Base-by-base conservation (phyloP, 2,888 invertebrate genomes). In the Archips xylosteana region DNA sequence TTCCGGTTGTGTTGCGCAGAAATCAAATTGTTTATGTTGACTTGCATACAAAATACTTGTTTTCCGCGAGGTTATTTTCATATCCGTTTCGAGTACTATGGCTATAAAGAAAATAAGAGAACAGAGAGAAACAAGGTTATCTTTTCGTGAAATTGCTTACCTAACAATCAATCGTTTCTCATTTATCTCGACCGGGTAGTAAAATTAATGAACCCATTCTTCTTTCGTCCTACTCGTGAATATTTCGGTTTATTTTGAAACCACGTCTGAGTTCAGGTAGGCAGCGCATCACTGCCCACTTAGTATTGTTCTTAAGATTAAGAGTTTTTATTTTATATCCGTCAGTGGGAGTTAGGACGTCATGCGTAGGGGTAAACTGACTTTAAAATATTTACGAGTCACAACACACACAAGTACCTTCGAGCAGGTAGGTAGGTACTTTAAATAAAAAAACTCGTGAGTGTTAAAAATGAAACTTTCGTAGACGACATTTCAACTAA, bases 271-370 rank as follows among this genome's bases (percentile, higher is more conserved):
- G 34, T 67, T 64, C 54, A 59, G 49, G 71, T 65, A 59, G 71
- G 59, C 45, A 63, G 39, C 59, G 6, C 23, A 32, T 61, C n/a
- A 45, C 74, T 59, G 47, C 74, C 74, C 74, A 65, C 60, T 65
- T 57, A 62, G 63, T 72, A 70, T 69, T 74, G 74, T 65, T 74
- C 51, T 70, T 47, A 10, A 70, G 69, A 70, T 69, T 70, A 65
- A 70, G 61, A 49, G 23, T 45, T 51, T 73, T 65, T 65, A 60
- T 61, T 61, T 65, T 45, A 51, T 45, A 62, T 60, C 59, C 49
- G n/a, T 13, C 51, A 42, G 69, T 74, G 70, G 70, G 65, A 70
- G 69, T 39, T 39, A 45, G 36, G 64, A 34, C 64, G 36, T 15
- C 36, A 15, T 60, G 45, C 60, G 57, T 59, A 47, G 49, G 34